phyloP scores from a whole-genome alignment of 2,888 invertebrate species.

The Pocota personata region DNA sequence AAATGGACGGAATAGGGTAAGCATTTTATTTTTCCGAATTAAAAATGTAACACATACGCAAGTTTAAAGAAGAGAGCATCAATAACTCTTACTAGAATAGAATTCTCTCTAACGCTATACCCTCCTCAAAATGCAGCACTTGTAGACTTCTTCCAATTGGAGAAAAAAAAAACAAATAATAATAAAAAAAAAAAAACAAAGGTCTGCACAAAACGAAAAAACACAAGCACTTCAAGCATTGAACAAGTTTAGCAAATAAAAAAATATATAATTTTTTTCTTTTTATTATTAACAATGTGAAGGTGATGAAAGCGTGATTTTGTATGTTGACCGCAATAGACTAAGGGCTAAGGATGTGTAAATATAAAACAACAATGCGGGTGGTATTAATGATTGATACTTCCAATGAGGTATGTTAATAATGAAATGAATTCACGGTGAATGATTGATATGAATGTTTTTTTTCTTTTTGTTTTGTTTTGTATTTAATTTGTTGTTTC shows the following conservation, averaged over 20 bases:
- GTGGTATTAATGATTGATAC: constrained; percentile 33
- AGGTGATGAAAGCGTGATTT: constrained; percentile 24
- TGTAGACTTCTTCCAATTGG: not conserved
- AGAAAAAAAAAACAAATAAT: too few relatives aligned
- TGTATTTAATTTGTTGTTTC: constrained; percentile 20
- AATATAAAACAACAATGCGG: constrained; percentile 36
- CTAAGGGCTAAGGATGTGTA: constrained; percentile 5
- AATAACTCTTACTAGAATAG: not conserved
- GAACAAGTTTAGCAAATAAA: constrained; percentile 11
- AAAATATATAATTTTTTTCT: not conserved
- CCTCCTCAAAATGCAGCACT: constrained; percentile 52
- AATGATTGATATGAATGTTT: constrained; percentile 65
- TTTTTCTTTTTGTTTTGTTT: constrained; percentile 1
- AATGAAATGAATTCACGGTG: constrained; percentile 7
- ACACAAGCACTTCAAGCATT: constrained; percentile 34
- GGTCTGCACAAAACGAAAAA: constrained; percentile 36
- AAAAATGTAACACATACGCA: constrained; percentile 7
- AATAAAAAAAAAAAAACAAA: not conserved
- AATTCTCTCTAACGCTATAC: constrained; percentile 19
- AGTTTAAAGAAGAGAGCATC: constrained; percentile 9
- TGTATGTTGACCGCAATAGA: constrained; percentile 9
- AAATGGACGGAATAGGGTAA: constrained; percentile 73
- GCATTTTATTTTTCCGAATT: constrained; percentile 37
- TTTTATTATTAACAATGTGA: not conserved
- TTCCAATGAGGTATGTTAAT: constrained; percentile 54